Evolutionary conservation across 2,888 invertebrate species (phyloP).

Genomic region (Salpingus planirostris): DNA sequence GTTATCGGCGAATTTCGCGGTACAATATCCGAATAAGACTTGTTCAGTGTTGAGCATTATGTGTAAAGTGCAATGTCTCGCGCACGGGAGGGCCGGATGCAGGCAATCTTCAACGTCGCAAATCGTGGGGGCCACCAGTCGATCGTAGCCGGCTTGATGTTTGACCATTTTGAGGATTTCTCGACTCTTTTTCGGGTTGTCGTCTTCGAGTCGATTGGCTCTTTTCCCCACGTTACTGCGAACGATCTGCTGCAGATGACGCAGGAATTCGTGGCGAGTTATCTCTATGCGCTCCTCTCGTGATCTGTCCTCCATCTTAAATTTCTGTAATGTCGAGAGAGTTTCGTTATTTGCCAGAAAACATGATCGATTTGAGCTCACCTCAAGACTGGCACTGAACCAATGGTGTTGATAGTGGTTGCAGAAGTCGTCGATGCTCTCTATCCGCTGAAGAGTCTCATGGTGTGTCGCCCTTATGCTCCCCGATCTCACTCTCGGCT

Average conservation of each 20-base stretch:
- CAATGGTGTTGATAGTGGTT: constrained; percentile 40
- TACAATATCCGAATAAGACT: constrained; percentile 62
- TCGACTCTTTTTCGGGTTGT: too few relatives aligned
- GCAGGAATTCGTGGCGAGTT: constrained; percentile 37
- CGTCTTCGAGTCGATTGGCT: constrained; percentile 26
- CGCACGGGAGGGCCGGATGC: constrained; percentile 59
- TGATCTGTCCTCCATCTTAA: constrained; percentile 39
- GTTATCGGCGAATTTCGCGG: constrained; percentile 70
- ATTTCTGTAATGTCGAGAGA: constrained; percentile 33
- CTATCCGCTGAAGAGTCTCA: constrained; percentile 39
- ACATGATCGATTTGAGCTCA: too few relatives aligned
- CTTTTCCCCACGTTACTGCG: constrained; percentile 43
- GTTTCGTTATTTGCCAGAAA: neutral
- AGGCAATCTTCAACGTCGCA: constrained; percentile 29
- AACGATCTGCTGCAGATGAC: constrained; percentile 37
- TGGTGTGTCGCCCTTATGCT: constrained; percentile 34
- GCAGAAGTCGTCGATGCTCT: constrained; percentile 25
- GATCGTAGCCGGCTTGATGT: constrained; percentile 17
- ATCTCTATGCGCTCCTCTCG: constrained; percentile 40
- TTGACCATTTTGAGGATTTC: too few relatives aligned
- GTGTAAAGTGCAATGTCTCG: constrained; percentile 75
- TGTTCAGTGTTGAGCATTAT: constrained; percentile 81
- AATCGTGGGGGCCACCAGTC: constrained; percentile 23
- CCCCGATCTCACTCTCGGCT: constrained; percentile 26
- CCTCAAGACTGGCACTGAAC: constrained; percentile 40